Evolutionary conservation across 2,113 vertebrate species (phyloP), one percentile per base, ranked within the genome.

Genomic region (Mormyrus iriodes): DNA sequence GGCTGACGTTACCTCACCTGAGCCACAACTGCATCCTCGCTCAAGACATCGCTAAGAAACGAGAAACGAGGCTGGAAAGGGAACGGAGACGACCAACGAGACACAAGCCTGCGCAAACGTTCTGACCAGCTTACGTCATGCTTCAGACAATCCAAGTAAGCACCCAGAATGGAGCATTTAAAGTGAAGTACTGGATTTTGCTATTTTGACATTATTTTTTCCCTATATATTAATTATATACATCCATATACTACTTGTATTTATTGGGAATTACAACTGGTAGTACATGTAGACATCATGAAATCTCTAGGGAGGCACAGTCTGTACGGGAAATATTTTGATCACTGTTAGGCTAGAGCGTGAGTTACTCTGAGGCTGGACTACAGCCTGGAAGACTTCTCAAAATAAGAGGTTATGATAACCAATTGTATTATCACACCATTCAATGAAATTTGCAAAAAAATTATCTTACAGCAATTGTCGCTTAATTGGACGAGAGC

Each of bases 111-210:
- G 10, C 49, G 49, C 35, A 2, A 51, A 51, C 15, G 24, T 0
- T 35, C 27, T 10, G 2, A 52, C 58, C 21, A 13, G 87, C 13
- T 85, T 76, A 89, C 92, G 58, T 85, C 86, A 96, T 96, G 95
- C 90, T 95, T 53, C 93, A 92, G 69, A 93, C 51, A 86, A 46
- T 95, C 48, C 91, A 93, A 94, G 96, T 95, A 94, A 89, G 73
- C 1, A 31, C 39, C 49, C 51, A 27, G 8, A 39, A 65, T 31
- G 13, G 7, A 61, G 19, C 13, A 17, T 58, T n/a, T 52, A 24
- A 5, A 51, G 27, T 88, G 42, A 17, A 42, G 19, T 58, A 31
- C 27, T 58, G 58, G n/a, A 19, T 48, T 42, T 76, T 19, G 44
- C 44, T 65, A 48, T 6, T 44, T 53, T 19, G 19, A n/a, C 0